Evolutionary conservation across 2,888 invertebrate genomes (phyloP), one percentile per base, ranked within the genome.

Genomic region (Tetanocera ferruginea): DNA sequence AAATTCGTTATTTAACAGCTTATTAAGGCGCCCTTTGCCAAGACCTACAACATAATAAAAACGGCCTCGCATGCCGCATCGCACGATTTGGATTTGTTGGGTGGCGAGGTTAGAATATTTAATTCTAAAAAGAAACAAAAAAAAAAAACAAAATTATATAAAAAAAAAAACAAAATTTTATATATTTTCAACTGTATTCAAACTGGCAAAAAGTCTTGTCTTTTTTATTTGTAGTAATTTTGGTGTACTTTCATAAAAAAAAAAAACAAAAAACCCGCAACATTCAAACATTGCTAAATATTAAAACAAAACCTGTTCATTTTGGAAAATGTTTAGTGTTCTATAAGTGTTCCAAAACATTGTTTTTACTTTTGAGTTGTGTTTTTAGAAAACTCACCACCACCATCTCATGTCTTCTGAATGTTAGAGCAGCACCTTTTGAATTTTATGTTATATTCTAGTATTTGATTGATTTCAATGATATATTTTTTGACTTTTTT

Each of bases 11-110:
- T 76, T 62, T 83, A 84, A 85, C 93, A 97, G 97, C 95, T 96
- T 92, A 94, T 97, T 94, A 97, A 97, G 95, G 96, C 97, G 91
- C 97, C 97, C 90, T 97, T 96, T 93, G 95, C 95, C 93, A 97
- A 97, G 94, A 95, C 97, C 93, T 96, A 96, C 94, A 96, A 94
- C 93, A 96, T 97, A 92, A 95, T 97, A 94, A 96, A 96, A 95
- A 96, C 95, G 92, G 87, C 87, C 80, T 88, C 88, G 82, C 87
- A 87, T 86, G 95, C 93, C 90, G 92, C 93, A 91, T 94, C 94
- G 85, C 93, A 93, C 90, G 94, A 94, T 91, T 91, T 93, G 88
- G 93, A 93, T 87, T 83, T 89, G 83, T 89, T 89, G 90, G 93
- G 90, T 87, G 88, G 90, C 87, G 90, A 90, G 90, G 90, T 90